Evolutionary conservation across 2,888 invertebrate genomes (phyloP), one percentile per base, ranked within the genome.

Genomic region (Lithophane ornitopus): DNA sequence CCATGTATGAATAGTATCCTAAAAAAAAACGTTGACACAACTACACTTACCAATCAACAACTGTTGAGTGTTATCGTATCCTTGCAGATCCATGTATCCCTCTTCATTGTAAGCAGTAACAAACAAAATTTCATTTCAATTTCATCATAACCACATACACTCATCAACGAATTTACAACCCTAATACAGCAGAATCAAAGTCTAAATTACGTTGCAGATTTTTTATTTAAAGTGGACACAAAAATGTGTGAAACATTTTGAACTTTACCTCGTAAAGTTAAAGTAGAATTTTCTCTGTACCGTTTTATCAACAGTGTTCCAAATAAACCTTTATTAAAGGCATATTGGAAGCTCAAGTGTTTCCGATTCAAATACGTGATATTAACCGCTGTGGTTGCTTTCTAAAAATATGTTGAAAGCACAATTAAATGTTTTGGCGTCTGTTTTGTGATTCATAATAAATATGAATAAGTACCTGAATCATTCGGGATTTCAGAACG

Each of bases 1-100:
- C 6, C n/a, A 19, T 14, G n/a, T 14, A n/a, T 16, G 2, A 49
- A 66, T 44, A 39, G 39, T n/a, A 26, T 14, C 14, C 11, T 22
- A 52, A 61, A 65, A 70, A 70, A 77, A 80, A 34, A 63, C 61
- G 59, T 67, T 58, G 41, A 49, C 58, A 49, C 26, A 63, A 70
- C 69, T 68, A 72, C 26, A 94, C 95, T 94, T 92, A 95, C 95
- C 95, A 77, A 94, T 93, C 69, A 95, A 90, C 78, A 95, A 90
- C 84, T 95, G 94, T 86, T 95, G 95, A 28, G 94, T 94, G 85
- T 94, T 95, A 88, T 95, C 95, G 80, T 94, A 95, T 82, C 93
- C 93, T 91, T 95, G 95, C 41, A 94, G 93, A 87, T 95, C 95
- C 94, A 94, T 92, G 81, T 91, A 92, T 89, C 92, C 91, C 41